Percentiles rank a stretch among this genome's conserved stretches.
phyloP scores from a whole-genome alignment of 2,113 vertebrate genomes.

The Pardalotus punctatus region DNA sequence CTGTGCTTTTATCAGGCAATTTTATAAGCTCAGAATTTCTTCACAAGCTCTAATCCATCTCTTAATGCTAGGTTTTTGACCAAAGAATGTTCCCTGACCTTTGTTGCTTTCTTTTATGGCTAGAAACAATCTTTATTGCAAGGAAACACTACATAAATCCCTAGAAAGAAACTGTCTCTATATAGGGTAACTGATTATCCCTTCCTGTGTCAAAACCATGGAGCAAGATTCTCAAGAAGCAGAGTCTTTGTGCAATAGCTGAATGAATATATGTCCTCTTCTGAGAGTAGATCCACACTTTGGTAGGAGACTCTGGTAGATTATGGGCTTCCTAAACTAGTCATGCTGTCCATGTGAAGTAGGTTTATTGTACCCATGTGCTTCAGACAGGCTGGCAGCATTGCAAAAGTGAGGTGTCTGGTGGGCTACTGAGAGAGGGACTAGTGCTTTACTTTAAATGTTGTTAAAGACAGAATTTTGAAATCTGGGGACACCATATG shows the following conservation, averaged over 20 bases:
- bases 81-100: neutral
- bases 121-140: neutral
- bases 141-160: neutral
- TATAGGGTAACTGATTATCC: neutral
- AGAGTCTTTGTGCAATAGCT: neutral
- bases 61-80: neutral
- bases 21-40: slow-evolving; percentile 11
- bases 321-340: neutral
- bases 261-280: neutral
- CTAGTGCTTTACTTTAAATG: neutral
- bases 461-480: neutral
- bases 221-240: neutral
- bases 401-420: neutral
- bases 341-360: neutral
- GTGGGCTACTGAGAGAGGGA: neutral
- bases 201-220: neutral
- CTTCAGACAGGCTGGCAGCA: neutral
- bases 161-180: neutral
- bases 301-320: neutral
- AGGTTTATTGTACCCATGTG: neutral
- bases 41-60: neutral
- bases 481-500: neutral
- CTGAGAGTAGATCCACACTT: neutral
- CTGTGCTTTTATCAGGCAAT: neutral
- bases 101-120: neutral